phyloP scores from a whole-genome alignment of 2,888 invertebrate genomes.

The Anoncus sp. region DNA sequence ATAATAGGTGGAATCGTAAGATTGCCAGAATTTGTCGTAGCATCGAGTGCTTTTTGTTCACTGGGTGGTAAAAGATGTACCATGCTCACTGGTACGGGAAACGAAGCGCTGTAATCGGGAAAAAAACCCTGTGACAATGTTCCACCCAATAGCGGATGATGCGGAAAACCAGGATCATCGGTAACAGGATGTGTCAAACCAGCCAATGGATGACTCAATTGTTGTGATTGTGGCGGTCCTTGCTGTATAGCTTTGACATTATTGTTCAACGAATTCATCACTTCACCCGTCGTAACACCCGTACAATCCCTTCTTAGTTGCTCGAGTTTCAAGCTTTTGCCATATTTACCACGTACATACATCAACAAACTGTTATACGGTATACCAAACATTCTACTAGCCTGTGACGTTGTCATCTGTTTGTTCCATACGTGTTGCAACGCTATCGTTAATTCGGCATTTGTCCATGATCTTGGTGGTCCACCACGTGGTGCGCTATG shows the following conservation, averaged over 20 bases:
- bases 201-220: constrained; percentile 75
- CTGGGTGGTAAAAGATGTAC: constrained; percentile 92
- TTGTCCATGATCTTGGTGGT: constrained; percentile 96
- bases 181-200: constrained; percentile 76
- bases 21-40: constrained; percentile 85
- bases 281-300: constrained; percentile 90
- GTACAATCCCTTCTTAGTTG: constrained; percentile 95
- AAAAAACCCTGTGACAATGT: constrained; percentile 90
- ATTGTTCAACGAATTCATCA: constrained; percentile 84
- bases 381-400: constrained; percentile 95
- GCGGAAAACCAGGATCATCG: constrained; percentile 75
- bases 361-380: constrained; percentile 96
- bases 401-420: constrained; percentile 97
- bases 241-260: constrained; percentile 85
- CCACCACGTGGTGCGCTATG: constrained; percentile 96
- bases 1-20: constrained; percentile 85
- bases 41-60: constrained; percentile 89
- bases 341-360: constrained; percentile 97
- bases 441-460: constrained; percentile 95
- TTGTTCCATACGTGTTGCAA: constrained; percentile 98
- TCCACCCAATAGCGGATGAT: constrained; percentile 77
- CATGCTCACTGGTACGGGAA: constrained; percentile 94
- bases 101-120: constrained; percentile 91
- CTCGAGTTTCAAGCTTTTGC: constrained; percentile 95
- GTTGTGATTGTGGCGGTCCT: constrained; percentile 74